Base-by-base conservation (phyloP, 2,888 invertebrate genomes). In the Oscheius sp. region DNA sequence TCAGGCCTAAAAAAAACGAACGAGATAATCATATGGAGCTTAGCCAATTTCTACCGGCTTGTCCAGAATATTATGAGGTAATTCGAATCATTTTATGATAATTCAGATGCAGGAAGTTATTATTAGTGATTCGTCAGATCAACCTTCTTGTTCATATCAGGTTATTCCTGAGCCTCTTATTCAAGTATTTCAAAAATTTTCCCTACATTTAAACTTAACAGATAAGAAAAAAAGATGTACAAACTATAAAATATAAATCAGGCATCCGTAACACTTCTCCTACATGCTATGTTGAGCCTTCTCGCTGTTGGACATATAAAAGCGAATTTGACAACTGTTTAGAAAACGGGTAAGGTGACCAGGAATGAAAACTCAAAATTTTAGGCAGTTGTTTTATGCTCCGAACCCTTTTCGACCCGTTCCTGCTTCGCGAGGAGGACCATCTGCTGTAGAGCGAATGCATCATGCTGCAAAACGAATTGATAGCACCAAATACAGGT, bases 401-500 rank as follows among this genome's bases (percentile, higher is more conserved):
- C 66, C 66, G 12, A 32, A 66, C 41, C 66, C 66, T 9, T 66
- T 47, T 28, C 38, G 45, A 4, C 66, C 66, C 12, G 56, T 32
- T 12, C 66, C 66, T 4, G 17, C 66, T 0, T n/a, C 56, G 17
- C 41, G 44, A 45, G 54, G 41, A 2, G 66, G 24, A 4, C 66
- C 66, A 1, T 47, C 33, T 38, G 56, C 56, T 26, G 45, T 26
- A 14, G 45, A 26, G 9, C 28, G 66, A 26, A 66, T 66, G 66
- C 66, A 66, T 20, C 44, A 66, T 32, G 66, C 66, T 2, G 54
- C 56, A 14, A 20, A 30, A 20, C 33, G 66, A 56, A 32, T 56
- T 22, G 66, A 66, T 28, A 66, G 56, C 30, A 26, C 22, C n/a
- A 56, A 66, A 32, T 66, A 56, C 24, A 54, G 66, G 64, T 64